Conservation (phyloP, 2,113 vertebrate genomes). For the Actinemys pallida region DNA sequence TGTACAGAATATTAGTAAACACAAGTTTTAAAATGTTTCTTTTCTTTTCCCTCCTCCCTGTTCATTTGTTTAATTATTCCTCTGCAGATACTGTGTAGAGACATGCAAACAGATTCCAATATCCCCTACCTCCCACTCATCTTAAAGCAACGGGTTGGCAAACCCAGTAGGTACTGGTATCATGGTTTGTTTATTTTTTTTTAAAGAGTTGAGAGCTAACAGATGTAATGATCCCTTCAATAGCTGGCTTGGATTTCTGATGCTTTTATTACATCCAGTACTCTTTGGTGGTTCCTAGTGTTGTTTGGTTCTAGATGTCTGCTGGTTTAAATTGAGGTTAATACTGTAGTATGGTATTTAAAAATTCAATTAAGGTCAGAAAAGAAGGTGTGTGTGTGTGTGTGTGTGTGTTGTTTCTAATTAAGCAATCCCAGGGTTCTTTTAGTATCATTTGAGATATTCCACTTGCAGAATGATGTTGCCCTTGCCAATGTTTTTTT, state of each 20-base stretch:
- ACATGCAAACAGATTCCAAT: conserved; percentile 53
- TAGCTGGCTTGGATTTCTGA: conserved; percentile 43
- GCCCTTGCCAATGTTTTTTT: conserved; percentile 38
- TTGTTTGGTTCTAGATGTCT: conserved; percentile 53
- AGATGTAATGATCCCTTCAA: conserved; percentile 26
- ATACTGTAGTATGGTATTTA: conserved; percentile 21
- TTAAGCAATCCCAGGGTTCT: conserved; percentile 23
- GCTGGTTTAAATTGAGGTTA: conserved; percentile 37
- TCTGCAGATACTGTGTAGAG: conserved; percentile 64
- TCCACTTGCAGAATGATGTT: neutral
- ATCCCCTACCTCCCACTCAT: conserved; percentile 16
- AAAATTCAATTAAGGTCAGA: neutral
- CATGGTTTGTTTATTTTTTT: neutral
- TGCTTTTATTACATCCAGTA: conserved; percentile 31
- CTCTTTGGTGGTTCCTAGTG: conserved; percentile 51
- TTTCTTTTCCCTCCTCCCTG: conserved; percentile 57
- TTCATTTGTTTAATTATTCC: conserved; percentile 64
- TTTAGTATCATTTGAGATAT: neutral
- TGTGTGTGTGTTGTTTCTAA: neutral
- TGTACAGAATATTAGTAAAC: conserved; percentile 81
- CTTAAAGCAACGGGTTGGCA: conserved; percentile 41
- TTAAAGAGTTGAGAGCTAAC: neutral
- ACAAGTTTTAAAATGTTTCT: conserved; percentile 77
- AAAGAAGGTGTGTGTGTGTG: neutral
- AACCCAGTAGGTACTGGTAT: neutral